Conservation (phyloP, 2,113 vertebrate species). For the Chitala chitala region DNA sequence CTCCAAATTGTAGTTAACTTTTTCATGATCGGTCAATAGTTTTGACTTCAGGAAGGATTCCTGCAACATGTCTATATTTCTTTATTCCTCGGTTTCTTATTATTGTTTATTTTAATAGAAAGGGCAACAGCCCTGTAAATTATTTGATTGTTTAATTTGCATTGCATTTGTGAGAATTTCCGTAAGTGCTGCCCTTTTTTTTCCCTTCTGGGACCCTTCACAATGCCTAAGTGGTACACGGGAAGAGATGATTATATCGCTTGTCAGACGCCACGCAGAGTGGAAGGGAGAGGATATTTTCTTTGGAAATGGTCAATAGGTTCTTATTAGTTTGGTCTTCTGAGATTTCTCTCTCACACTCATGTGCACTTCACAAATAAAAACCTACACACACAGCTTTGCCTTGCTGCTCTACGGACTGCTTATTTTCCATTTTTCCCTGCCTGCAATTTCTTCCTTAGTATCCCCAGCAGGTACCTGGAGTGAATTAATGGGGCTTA, state of each 20-base stretch:
- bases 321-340: constrained; percentile 38
- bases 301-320: constrained; percentile 31
- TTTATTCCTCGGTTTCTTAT: not conserved
- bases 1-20: constrained; percentile 21
- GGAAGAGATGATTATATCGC: constrained; percentile 16
- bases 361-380: constrained; percentile 24
- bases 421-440: constrained; percentile 28
- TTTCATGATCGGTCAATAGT: constrained; percentile 24
- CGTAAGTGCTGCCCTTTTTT: constrained; percentile 20
- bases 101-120: not conserved
- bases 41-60: constrained; percentile 28
- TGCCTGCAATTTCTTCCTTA: constrained; percentile 15
- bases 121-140: constrained; percentile 1
- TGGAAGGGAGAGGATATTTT: constrained; percentile 24
- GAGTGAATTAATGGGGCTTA: constrained; percentile 42
- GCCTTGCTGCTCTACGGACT: constrained; percentile 12
- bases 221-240: constrained; percentile 22
- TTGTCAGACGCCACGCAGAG: constrained; percentile 17
- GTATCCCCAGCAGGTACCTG: constrained; percentile 34
- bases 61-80: constrained; percentile 23
- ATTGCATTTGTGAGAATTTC: constrained; percentile 21
- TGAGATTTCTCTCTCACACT: constrained; percentile 20
- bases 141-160: constrained; percentile 35
- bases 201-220: constrained; percentile 14
- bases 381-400: constrained; percentile 18